Percentiles rank a stretch among this genome's conserved stretches.
These are phyloP conservation scores for Platynereis dumerilii DNA, from an alignment of 2,888 invertebrate species.

Conservation along the genomic window DNA sequence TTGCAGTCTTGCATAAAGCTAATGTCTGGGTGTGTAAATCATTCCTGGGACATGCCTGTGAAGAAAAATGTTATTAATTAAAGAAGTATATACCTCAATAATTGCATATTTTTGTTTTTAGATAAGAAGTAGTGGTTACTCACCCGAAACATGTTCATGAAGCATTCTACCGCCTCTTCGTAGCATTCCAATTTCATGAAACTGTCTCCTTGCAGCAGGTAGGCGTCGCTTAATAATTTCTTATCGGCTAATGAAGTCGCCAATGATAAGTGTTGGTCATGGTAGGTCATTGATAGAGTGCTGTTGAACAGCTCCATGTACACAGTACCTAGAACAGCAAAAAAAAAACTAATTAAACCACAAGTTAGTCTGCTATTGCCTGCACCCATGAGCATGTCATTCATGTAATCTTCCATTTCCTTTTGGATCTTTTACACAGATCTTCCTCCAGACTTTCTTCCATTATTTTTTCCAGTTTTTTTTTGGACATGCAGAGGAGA, in stretches of 20 bases:
- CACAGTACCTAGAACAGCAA: constrained; percentile 49
- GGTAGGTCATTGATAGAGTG: constrained; percentile 49
- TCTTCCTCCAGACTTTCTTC: too few relatives aligned
- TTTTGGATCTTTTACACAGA: too few relatives aligned
- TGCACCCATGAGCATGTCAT: too few relatives aligned
- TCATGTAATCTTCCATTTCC: too few relatives aligned
- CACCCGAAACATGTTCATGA: constrained; percentile 31
- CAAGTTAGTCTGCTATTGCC: too few relatives aligned
- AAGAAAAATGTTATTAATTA: too few relatives aligned
- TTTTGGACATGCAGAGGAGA: too few relatives aligned
- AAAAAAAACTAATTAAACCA: too few relatives aligned
- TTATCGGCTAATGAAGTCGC: constrained; percentile 42
- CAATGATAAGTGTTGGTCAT: constrained; percentile 52
- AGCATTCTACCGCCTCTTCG: constrained; percentile 44
- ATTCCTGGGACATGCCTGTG: constrained; percentile 10
- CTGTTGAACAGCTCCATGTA: constrained; percentile 52
- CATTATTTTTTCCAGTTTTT: too few relatives aligned
- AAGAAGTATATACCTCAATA: too few relatives aligned
- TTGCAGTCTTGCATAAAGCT: constrained; percentile 52
- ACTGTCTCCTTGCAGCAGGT: constrained; percentile 56
- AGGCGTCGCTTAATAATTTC: constrained; percentile 45
- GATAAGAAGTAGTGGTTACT: too few relatives aligned
- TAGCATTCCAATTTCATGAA: constrained; percentile 48
- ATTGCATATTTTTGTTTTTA: too few relatives aligned
- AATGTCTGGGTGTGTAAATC: constrained; percentile 37